Conservation (phyloP, 2,888 invertebrate genomes). For the Gandaritis pyraliata region DNA sequence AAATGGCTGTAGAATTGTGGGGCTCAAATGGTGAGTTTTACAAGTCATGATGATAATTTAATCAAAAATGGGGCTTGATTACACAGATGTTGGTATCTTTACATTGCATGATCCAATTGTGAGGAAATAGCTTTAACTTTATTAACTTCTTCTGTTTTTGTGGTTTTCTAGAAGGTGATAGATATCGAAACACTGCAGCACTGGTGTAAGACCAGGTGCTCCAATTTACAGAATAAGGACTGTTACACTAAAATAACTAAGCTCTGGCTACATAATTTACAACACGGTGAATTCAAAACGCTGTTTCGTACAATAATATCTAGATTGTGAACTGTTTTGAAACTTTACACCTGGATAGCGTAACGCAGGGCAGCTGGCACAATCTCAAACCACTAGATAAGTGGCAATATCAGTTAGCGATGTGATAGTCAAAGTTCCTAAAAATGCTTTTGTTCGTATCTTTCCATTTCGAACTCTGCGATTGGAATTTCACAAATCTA, state of each 20-base stretch:
- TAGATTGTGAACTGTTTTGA: constrained; percentile 22
- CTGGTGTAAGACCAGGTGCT: too few relatives aligned
- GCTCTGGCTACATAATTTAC: constrained; percentile 2
- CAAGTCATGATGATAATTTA: too few relatives aligned
- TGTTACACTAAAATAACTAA: background rate
- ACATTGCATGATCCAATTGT: too few relatives aligned
- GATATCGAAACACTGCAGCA: too few relatives aligned
- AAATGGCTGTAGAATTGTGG: background rate
- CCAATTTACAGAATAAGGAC: background rate
- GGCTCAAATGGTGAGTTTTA: too few relatives aligned
- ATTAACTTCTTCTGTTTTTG: too few relatives aligned
- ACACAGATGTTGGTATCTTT: too few relatives aligned
- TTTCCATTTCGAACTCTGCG: background rate
- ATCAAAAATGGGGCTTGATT: too few relatives aligned
- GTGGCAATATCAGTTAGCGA: constrained; percentile 4
- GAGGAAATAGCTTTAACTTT: too few relatives aligned
- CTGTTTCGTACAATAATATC: constrained; percentile 21
- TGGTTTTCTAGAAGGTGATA: too few relatives aligned
- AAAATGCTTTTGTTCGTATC: constrained; percentile 2
- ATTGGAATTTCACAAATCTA: background rate
- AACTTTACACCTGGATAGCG: constrained; percentile 21
- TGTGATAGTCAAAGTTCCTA: background rate
- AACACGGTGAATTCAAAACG: constrained; percentile 13
- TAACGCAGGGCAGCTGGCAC: constrained; percentile 2
- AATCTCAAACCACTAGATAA: background rate